phyloP scores from a whole-genome alignment of 2,797 vertebrate species.

The Serranus cabrilla region DNA sequence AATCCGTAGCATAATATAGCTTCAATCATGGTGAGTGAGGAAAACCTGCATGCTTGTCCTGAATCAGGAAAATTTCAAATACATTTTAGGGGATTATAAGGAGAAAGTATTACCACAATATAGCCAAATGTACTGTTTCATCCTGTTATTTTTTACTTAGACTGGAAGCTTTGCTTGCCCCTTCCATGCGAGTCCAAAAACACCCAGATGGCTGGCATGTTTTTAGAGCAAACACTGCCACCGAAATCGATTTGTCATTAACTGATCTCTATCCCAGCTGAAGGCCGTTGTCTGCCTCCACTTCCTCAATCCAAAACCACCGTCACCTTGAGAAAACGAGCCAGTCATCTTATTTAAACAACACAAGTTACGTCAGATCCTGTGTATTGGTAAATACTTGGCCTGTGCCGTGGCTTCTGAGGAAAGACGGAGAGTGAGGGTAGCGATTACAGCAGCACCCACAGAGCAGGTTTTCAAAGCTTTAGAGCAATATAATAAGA shows the following conservation, averaged over 20 bases:
- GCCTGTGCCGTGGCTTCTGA: constrained; percentile 4
- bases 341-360: constrained; percentile 33
- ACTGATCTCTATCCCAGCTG: constrained; percentile 2
- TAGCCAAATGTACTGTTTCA: not conserved
- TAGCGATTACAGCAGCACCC: not conserved
- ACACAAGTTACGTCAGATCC: constrained; percentile 2
- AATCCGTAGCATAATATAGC: not conserved
- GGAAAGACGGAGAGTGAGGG: not conserved
- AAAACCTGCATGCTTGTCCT: not conserved
- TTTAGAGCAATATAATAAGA: not conserved
- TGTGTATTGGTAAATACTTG: constrained; percentile 37
- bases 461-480: constrained; percentile 18
- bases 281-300: constrained; percentile 9
- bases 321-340: constrained; percentile 30
- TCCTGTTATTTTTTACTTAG: not conserved
- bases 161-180: not conserved
- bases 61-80: not conserved
- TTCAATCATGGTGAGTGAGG: not conserved
- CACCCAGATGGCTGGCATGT: constrained; percentile 1
- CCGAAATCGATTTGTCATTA: constrained; percentile 35
- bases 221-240: constrained; percentile 10
- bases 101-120: not conserved
- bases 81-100: not conserved
- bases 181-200: constrained; percentile 14
- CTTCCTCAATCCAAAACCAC: constrained; percentile 21